Evolutionary conservation across 1,140 invertebrate species (phyloP).

Genomic region (Arion vulgaris): DNA sequence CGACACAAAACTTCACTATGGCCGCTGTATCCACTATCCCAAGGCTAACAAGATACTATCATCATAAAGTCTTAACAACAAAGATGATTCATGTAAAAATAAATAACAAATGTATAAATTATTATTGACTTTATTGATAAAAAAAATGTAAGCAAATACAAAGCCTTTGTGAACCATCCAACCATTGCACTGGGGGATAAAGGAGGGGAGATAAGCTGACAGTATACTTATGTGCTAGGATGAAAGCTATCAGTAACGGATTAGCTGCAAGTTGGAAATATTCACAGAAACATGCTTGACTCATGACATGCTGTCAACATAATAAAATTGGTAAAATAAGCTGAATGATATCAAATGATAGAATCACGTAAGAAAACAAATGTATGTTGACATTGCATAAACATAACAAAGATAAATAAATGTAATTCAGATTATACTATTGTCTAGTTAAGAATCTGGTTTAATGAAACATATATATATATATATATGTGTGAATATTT

Average conservation of each 20-base stretch:
- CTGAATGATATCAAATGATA: too few relatives aligned
- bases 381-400: not conserved
- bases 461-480: not conserved
- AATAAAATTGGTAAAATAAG: not conserved
- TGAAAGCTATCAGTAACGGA: not conserved
- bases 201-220: not conserved
- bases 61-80: too few relatives aligned
- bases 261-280: not conserved
- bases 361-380: too few relatives aligned
- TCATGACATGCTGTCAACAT: not conserved
- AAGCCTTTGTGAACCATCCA: slow-evolving; percentile 45
- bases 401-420: not conserved
- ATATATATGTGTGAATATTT: not conserved
- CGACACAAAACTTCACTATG: too few relatives aligned
- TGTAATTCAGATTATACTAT: not conserved
- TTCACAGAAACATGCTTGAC: not conserved
- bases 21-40: too few relatives aligned
- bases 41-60: too few relatives aligned
- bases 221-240: not conserved
- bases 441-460: not conserved
- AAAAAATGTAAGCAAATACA: slow-evolving; percentile 48
- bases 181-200: slow-evolving; percentile 31
- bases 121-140: slow-evolving; percentile 5
- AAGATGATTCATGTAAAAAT: too few relatives aligned
- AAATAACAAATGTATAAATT: not conserved